Conservation (phyloP, 2,113 vertebrate genomes). For the Syngnathus typhle region DNA sequence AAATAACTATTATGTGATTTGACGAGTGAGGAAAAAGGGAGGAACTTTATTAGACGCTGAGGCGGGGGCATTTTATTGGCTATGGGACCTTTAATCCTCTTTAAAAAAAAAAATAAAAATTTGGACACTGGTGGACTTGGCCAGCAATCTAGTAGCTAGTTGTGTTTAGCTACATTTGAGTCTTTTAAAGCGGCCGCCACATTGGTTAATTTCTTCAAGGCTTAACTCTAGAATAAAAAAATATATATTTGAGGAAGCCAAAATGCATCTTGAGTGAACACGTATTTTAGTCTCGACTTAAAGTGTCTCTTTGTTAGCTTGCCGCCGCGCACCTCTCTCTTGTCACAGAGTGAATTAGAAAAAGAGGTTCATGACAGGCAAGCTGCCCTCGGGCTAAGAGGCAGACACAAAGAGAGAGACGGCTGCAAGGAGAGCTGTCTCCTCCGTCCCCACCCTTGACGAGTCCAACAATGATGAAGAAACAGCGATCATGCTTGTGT, state of each 20-base stretch:
- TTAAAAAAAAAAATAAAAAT: too few relatives aligned
- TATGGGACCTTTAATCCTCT: conserved; percentile 5
- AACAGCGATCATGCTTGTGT: neutral
- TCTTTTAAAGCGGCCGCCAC: neutral
- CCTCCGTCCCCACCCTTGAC: conserved; percentile 5
- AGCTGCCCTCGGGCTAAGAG: conserved; percentile 48
- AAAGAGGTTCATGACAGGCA: conserved; percentile 30
- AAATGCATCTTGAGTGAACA: conserved; percentile 22
- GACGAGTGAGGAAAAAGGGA: conserved; percentile 15
- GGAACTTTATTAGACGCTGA: neutral
- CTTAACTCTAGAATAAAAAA: neutral
- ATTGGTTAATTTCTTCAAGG: neutral
- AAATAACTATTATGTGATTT: conserved; percentile 37
- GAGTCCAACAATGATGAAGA: conserved; percentile 3
- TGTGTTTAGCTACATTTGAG: neutral
- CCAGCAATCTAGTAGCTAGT: too few relatives aligned
- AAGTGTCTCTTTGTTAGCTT: conserved; percentile 39
- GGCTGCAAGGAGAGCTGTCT: conserved; percentile 29
- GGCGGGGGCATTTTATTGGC: conserved; percentile 13
- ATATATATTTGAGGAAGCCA: conserved; percentile 1
- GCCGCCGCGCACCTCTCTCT: conserved; percentile 27
- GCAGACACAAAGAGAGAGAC: conserved; percentile 13
- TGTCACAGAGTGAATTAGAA: conserved; percentile 39
- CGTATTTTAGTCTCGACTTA: conserved; percentile 8
- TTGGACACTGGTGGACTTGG: too few relatives aligned